Percentiles rank a stretch among this genome's conserved stretches.
Conservation (phyloP, 2,113 vertebrate species). For the Rattus rattus region DNA sequence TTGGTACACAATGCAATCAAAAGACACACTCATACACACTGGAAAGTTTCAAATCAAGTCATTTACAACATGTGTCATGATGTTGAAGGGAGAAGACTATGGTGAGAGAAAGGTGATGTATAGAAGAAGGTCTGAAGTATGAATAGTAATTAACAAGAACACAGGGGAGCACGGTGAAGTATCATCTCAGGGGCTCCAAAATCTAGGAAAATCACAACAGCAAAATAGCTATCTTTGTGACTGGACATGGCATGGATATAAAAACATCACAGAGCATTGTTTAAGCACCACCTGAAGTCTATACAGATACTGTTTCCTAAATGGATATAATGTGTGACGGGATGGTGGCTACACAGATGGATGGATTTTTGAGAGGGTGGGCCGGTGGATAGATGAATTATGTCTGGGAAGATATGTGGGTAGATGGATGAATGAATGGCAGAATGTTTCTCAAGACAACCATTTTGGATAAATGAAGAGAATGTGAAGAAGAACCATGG, state of each 20-base stretch:
- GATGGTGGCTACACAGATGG: not conserved
- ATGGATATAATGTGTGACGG: not conserved
- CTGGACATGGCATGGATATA: not conserved
- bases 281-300: not conserved
- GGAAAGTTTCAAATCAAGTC: not conserved
- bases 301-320: not conserved
- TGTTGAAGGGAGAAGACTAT: not conserved
- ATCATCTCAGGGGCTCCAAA: not conserved
- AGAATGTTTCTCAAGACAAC: not conserved
- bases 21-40: not conserved
- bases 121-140: not conserved
- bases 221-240: not conserved
- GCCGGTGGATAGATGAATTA: not conserved
- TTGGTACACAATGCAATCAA: not conserved
- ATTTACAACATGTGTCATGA: not conserved
- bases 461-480: constrained; percentile 22
- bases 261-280: not conserved
- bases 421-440: not conserved
- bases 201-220: not conserved
- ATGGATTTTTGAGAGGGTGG: not conserved
- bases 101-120: not conserved
- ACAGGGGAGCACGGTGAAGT: not conserved
- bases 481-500: not conserved
- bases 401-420: not conserved
- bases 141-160: not conserved